Conservation (phyloP, 2,888 invertebrate species). For the Melipona bicolor region DNA sequence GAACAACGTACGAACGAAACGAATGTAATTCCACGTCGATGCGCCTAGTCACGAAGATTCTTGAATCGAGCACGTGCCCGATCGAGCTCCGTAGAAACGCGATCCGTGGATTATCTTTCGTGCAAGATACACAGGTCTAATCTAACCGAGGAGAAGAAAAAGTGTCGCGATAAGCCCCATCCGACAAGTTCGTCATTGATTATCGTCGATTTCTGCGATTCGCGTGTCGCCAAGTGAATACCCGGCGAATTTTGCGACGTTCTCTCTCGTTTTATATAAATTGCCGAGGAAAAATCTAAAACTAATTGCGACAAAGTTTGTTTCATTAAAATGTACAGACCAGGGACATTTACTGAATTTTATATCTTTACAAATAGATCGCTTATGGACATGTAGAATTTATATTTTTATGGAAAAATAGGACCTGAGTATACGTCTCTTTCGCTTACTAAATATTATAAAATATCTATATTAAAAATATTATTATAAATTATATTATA, state of each 20-base stretch:
- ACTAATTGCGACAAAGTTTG: not conserved
- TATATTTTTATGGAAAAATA: no score
- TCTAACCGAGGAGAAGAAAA: slow-evolving; percentile 52
- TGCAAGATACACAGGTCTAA: slow-evolving; percentile 53
- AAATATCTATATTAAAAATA: no score
- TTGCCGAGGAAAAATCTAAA: not conserved
- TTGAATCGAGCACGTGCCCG: slow-evolving; percentile 69
- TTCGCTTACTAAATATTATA: no score
- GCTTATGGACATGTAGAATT: no score
- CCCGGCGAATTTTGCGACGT: not conserved
- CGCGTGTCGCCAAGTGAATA: slow-evolving; percentile 11
- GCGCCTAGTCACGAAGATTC: slow-evolving; percentile 56
- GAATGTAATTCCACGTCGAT: slow-evolving; percentile 19
- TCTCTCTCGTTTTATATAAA: not conserved
- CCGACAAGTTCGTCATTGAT: slow-evolving; percentile 48
- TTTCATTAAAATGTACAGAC: not conserved
- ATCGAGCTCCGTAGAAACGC: slow-evolving; percentile 64
- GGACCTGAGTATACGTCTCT: no score
- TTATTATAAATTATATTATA: no score
- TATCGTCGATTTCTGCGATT: slow-evolving; percentile 37
- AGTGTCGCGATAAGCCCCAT: slow-evolving; percentile 54
- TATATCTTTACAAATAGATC: no score
- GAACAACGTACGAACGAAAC: not conserved
- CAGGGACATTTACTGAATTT: no score
- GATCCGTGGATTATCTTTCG: slow-evolving; percentile 70